A percentile compares a stretch with the other conserved stretches of the same genome.
phyloP scores from a whole-genome alignment of 2,797 vertebrate species.

The Tachyglossus aculeatus region DNA sequence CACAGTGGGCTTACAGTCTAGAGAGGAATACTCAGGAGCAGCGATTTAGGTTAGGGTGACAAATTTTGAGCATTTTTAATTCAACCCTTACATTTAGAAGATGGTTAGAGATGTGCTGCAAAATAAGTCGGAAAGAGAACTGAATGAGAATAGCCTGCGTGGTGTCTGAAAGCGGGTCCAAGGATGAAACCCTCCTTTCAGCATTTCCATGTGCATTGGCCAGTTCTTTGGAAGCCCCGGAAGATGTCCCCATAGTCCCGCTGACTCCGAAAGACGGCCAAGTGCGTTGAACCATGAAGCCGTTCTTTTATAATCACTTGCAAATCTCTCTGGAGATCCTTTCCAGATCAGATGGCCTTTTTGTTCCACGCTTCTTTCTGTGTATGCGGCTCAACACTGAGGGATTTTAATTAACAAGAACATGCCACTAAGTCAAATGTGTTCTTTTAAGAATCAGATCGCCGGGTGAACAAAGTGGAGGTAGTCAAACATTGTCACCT shows the following conservation, averaged over 20 bases:
- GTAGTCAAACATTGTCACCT: not conserved
- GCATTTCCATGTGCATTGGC: not conserved
- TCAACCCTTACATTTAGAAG: too few species aligned
- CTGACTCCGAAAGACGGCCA: fast-evolving
- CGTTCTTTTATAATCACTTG: not conserved
- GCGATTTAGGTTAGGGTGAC: too few species aligned
- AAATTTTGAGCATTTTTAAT: too few species aligned
- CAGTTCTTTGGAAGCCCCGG: conserved; percentile 58
- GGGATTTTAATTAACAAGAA: conserved; percentile 41
- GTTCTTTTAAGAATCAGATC: not conserved
- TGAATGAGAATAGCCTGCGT: too few species aligned
- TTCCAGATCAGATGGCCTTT: conserved; percentile 31
- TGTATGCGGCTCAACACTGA: conserved; percentile 4
- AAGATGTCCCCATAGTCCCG: conserved; percentile 65
- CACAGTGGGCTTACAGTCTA: too few species aligned
- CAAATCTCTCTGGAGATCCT: conserved; percentile 27
- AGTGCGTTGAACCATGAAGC: not conserved
- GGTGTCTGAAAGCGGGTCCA: too few species aligned
- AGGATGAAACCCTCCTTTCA: not conserved
- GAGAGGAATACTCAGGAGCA: too few species aligned
- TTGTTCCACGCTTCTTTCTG: conserved; percentile 24
- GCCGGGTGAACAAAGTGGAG: conserved; percentile 1
- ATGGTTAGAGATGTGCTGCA: too few species aligned
- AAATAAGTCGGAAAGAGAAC: too few species aligned
- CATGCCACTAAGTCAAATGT: conserved; percentile 1